Percentiles rank a stretch among this genome's conserved stretches.
Conservation (phyloP, 2,888 invertebrate species). For the Acleris holmiana region DNA sequence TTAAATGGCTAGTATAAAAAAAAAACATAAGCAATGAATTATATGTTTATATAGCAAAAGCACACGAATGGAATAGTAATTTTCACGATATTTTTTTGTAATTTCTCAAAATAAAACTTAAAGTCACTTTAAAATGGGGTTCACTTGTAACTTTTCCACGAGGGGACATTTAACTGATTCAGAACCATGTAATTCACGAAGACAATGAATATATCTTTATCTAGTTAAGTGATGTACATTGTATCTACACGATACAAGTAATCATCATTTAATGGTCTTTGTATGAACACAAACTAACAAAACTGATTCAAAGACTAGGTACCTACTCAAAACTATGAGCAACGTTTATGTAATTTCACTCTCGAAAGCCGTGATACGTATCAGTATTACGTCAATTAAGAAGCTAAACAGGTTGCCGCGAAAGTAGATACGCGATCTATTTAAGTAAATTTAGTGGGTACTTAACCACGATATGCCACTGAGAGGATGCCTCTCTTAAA, state of each 20-base stretch:
- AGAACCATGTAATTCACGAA: slow-evolving; percentile 3
- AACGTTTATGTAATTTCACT: slow-evolving; percentile 7
- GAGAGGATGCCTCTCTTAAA: neutral
- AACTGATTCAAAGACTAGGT: slow-evolving; percentile 1
- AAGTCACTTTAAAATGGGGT: too few relatives aligned
- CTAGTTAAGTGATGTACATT: slow-evolving; percentile 2
- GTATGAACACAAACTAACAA: slow-evolving; percentile 2
- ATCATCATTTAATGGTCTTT: slow-evolving; percentile 14
- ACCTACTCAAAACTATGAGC: neutral
- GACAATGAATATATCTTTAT: slow-evolving; percentile 15
- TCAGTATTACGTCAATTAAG: slow-evolving; percentile 1
- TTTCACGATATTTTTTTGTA: neutral
- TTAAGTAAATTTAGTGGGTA: too few relatives aligned
- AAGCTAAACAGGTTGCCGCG: too few relatives aligned
- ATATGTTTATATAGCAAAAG: neutral
- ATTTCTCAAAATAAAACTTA: neutral
- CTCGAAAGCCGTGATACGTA: slow-evolving; percentile 4
- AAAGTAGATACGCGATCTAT: too few relatives aligned
- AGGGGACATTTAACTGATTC: neutral
- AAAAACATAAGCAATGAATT: neutral
- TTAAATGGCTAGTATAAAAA: too few relatives aligned
- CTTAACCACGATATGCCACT: neutral
- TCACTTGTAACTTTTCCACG: neutral
- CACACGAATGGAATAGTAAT: neutral
- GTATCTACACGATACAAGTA: neutral